These are phyloP conservation scores for Zaprionus inermis DNA, from an alignment of 1,140 invertebrate genomes.

Conservation along the genomic window DNA sequence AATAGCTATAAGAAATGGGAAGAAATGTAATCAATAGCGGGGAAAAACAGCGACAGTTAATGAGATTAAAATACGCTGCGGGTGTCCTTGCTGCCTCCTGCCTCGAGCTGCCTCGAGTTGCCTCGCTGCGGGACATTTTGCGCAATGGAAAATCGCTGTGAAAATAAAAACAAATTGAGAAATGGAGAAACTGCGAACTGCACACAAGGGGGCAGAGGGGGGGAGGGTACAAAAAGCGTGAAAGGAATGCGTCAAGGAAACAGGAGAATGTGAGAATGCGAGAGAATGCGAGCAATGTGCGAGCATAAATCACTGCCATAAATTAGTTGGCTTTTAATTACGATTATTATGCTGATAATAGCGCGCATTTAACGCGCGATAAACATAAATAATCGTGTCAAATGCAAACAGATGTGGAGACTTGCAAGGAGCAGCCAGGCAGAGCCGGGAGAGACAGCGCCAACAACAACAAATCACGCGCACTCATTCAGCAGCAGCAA, in stretches of 20 bases:
- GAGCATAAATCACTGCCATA: conserved; percentile 82
- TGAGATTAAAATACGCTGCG: conserved; percentile 78
- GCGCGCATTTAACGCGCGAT: conserved; percentile 83
- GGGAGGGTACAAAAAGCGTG: neutral
- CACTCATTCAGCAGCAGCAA: conserved; percentile 50
- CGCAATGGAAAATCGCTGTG: conserved; percentile 27
- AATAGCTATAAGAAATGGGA: conserved; percentile 18
- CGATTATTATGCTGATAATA: conserved; percentile 84
- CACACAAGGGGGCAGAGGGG: neutral
- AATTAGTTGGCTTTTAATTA: conserved; percentile 84
- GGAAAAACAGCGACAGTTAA: conserved; percentile 67
- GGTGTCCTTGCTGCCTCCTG: conserved; percentile 42
- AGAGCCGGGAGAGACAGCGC: conserved; percentile 23
- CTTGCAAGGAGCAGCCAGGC: neutral
- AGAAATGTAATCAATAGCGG: conserved; percentile 25
- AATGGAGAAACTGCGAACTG: conserved; percentile 23
- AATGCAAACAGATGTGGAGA: conserved; percentile 76
- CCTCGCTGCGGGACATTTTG: conserved; percentile 53
- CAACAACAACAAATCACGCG: conserved; percentile 62
- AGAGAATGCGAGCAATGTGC: conserved; percentile 35
- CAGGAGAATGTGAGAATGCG: conserved; percentile 10
- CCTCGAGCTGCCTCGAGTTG: conserved; percentile 8
- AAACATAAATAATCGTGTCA: conserved; percentile 84
- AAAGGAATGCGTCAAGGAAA: neutral
- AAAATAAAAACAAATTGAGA: conserved; percentile 4